A percentile compares a stretch with the other conserved stretches of the same genome.
Conservation (phyloP, 2,113 vertebrate genomes). For the Silurus glanis region DNA sequence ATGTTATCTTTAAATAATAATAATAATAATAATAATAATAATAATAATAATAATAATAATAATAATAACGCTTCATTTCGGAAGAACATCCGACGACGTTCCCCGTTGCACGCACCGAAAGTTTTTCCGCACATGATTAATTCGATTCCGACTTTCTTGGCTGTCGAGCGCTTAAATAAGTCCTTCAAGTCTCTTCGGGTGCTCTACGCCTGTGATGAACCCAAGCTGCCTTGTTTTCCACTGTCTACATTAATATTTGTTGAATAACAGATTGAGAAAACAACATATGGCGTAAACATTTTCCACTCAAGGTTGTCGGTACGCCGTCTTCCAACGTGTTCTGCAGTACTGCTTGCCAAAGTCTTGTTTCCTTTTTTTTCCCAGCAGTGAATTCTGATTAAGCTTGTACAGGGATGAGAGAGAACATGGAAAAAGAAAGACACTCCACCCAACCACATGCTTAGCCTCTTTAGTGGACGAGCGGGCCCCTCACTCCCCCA, state of each 20-base stretch:
- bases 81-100: slow-evolving; percentile 43
- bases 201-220: slow-evolving; percentile 61
- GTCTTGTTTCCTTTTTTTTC: slow-evolving; percentile 46
- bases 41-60: background rate
- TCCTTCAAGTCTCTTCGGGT: slow-evolving; percentile 58
- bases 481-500: slow-evolving; percentile 54
- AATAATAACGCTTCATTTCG: background rate
- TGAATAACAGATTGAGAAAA: slow-evolving; percentile 63
- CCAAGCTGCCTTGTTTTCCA: slow-evolving; percentile 65
- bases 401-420: slow-evolving; percentile 61
- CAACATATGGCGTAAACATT: slow-evolving; percentile 72
- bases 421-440: slow-evolving; percentile 62
- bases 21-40: background rate
- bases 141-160: slow-evolving; percentile 66
- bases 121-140: slow-evolving; percentile 68
- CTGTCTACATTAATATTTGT: slow-evolving; percentile 71
- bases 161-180: slow-evolving; percentile 64
- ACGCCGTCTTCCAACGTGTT: slow-evolving; percentile 46
- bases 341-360: slow-evolving; percentile 54
- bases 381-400: slow-evolving; percentile 58
- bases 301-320: slow-evolving; percentile 61
- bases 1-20: background rate
- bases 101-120: slow-evolving; percentile 47
- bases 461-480: slow-evolving; percentile 63
- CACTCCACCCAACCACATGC: slow-evolving; percentile 36